phyloP scores from a whole-genome alignment of 37 sponge, comb jelly and placozoan species.

The Crambe crambe region DNA sequence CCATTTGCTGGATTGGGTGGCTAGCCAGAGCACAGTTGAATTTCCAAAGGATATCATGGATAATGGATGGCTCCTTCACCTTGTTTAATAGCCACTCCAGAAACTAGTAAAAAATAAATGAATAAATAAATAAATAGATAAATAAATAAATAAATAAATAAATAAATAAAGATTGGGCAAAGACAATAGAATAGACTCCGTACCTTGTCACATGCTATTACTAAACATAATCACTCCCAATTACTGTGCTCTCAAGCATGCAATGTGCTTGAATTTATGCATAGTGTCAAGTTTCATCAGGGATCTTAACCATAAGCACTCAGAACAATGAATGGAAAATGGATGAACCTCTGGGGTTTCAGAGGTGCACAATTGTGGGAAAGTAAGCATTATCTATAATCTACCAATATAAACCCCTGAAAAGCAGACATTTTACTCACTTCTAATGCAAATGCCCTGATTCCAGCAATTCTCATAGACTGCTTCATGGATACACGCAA shows the following conservation, averaged over 20 bases:
- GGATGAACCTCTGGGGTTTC: too few relatives aligned
- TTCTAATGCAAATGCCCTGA: conserved; percentile 73
- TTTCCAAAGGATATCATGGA: conserved; percentile 92
- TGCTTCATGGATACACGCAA: conserved; percentile 81
- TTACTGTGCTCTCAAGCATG: too few relatives aligned
- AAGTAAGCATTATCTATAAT: too few relatives aligned
- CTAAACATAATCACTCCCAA: too few relatives aligned
- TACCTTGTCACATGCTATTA: too few relatives aligned
- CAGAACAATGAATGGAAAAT: too few relatives aligned
- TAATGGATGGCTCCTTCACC: conserved; percentile 49
- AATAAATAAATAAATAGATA: too few relatives aligned
- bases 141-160: neutral
- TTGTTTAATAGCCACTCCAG: conserved; percentile 73
- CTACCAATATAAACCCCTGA: too few relatives aligned
- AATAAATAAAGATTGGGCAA: neutral
- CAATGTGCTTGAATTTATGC: neutral
- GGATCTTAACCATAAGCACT: neutral
- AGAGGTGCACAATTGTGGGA: too few relatives aligned
- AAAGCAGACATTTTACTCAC: too few relatives aligned
- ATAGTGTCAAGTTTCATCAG: neutral
- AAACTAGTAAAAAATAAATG: conserved; percentile 44
- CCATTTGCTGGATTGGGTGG: conserved; percentile 67
- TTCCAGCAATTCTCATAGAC: conserved; percentile 63
- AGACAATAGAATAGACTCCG: too few relatives aligned
- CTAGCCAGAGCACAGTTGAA: conserved; percentile 65